Evolutionary conservation across 2,888 invertebrate species (phyloP), one percentile per base, ranked within the genome.

Genomic region (Pandemis heparana): DNA sequence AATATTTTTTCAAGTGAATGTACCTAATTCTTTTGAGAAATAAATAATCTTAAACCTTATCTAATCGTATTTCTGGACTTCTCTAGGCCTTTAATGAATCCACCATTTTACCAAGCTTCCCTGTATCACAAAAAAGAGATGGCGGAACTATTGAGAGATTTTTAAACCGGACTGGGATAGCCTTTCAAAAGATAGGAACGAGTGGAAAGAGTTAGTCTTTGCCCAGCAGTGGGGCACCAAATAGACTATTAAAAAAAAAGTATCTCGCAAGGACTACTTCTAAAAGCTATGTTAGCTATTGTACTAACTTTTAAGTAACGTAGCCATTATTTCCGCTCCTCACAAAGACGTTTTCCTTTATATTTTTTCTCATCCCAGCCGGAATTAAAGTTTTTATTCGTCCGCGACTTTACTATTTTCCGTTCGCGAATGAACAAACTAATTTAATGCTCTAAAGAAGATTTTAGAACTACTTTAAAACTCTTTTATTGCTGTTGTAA

Each of bases 371-470:
- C 66, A 18, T 41, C 14, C 16, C 32, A 43, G 23, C 23, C 9
- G 59, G 56, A 59, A 67, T 67, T 32, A 56, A 59, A 41, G n/a
- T 67, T 67, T 23, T 23, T 67, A 56, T 23, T 38, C 59, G 41
- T 23, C 18, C 39, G 41, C 18, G 39, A 51, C 51, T 70, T 70
- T 70, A 62, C 62, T 62, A 62, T 41, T 14, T 46, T 39, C 60
- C 14, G 16, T 68, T 60, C 46, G 60, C 60, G 60, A 68, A 68
- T 68, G 68, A 68, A 60, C 68, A 48, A 61, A 39, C 41, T 68
- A 68, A 68, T 68, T 61, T 68, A 68, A 68, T 68, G 46, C 68
- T 68, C 16, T 39, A 18, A 48, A 68, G 60, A 18, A 38, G 48
- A 38, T 61, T 68, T 60, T 16, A 18, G 46, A 68, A 46, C 38